Evolutionary conservation across 2,888 invertebrate genomes (phyloP).

Genomic region (Macrophya annulata): DNA sequence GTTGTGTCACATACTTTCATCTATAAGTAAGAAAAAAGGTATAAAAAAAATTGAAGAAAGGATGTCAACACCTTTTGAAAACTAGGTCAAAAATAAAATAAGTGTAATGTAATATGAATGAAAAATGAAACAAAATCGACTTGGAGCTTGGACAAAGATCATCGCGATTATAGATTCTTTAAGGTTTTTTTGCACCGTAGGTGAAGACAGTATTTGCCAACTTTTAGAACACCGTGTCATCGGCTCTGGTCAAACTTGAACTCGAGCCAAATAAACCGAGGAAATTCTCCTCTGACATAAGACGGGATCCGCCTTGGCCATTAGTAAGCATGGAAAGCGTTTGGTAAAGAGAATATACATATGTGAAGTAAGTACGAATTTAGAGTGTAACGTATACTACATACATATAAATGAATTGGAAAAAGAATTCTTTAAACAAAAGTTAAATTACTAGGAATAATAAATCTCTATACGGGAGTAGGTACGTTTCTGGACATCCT

Average conservation of each 20-base stretch:
- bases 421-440: conserved; percentile 13
- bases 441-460: conserved; percentile 33
- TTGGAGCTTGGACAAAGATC: background rate
- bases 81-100: background rate
- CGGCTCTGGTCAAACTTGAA: conserved; percentile 35
- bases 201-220: conserved; percentile 29
- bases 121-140: conserved; percentile 27
- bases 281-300: conserved; percentile 24
- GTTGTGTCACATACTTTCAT: conserved; percentile 12
- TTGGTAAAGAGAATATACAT: background rate
- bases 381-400: background rate
- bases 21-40: background rate
- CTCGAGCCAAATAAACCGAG: conserved; percentile 27
- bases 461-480: conserved; percentile 13
- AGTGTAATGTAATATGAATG: background rate
- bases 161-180: conserved; percentile 25
- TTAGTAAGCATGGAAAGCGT: conserved; percentile 22
- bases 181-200: background rate
- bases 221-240: conserved; percentile 19
- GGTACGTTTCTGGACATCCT: conserved; percentile 32
- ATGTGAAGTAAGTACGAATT: background rate
- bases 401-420: background rate
- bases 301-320: conserved; percentile 39
- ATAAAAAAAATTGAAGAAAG: background rate
- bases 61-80: background rate